Conservation (phyloP, 2,113 vertebrate genomes). For the Phoxinus phoxinus region DNA sequence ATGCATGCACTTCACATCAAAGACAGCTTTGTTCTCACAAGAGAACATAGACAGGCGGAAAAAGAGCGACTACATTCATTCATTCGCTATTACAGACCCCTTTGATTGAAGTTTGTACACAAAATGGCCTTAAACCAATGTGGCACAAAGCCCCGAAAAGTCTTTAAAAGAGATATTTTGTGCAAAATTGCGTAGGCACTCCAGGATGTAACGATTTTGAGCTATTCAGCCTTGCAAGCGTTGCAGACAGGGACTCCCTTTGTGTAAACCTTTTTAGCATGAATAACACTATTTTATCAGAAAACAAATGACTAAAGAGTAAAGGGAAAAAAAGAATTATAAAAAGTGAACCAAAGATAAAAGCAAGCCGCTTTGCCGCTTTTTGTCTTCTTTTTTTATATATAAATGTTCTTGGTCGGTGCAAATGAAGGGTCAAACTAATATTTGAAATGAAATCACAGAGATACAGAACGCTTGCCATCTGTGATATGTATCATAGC, state of each 20-base stretch:
- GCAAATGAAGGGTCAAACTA: slow-evolving; percentile 28
- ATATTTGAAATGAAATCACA: slow-evolving; percentile 31
- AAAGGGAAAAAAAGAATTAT: not conserved
- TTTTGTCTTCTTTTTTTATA: slow-evolving; percentile 18
- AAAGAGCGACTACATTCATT: slow-evolving; percentile 64
- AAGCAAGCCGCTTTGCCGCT: not conserved
- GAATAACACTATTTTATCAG: slow-evolving; percentile 9
- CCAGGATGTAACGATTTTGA: slow-evolving; percentile 45
- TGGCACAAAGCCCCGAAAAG: slow-evolving; percentile 28
- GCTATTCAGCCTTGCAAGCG: not conserved
- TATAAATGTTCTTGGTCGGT: not conserved
- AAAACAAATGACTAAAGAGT: slow-evolving; percentile 20
- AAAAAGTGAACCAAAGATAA: slow-evolving; percentile 17
- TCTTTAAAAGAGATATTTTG: slow-evolving; percentile 46
- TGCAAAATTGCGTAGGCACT: slow-evolving; percentile 40
- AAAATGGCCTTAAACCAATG: slow-evolving; percentile 45
- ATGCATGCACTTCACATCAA: slow-evolving; percentile 75
- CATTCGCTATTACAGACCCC: slow-evolving; percentile 58
- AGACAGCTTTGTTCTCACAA: slow-evolving; percentile 70
- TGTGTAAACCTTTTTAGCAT: slow-evolving; percentile 39
- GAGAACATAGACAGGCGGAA: slow-evolving; percentile 65
- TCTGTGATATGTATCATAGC: not conserved
- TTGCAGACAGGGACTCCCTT: slow-evolving; percentile 34
- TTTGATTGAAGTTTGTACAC: slow-evolving; percentile 60
- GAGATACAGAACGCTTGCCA: not conserved